phyloP scores from a whole-genome alignment of 2,888 invertebrate genomes.

The Branchipolynoe longqiensis region DNA sequence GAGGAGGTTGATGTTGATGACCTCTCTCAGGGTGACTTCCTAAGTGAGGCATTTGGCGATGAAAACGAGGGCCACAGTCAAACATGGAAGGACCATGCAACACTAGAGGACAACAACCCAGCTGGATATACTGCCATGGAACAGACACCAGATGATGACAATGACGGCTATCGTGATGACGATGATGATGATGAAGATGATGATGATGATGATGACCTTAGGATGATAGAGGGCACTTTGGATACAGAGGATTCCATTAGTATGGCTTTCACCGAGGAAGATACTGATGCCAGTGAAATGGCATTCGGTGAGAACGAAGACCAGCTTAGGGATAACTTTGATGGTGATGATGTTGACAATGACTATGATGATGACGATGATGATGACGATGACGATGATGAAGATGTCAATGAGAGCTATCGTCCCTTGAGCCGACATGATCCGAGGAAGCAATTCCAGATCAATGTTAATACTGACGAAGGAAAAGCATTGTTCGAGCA shows the following conservation, averaged over 20 bases:
- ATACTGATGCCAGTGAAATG: no score
- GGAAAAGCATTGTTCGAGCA: constrained; percentile 18
- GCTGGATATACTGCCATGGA: not conserved
- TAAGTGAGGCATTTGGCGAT: no score
- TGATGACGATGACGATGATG: constrained; percentile 71
- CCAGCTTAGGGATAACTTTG: constrained; percentile 67
- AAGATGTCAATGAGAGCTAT: not conserved
- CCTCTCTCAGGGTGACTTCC: no score
- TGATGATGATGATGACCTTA: constrained; percentile 39
- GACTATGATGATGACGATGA: no score
- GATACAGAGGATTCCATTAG: constrained; percentile 29
- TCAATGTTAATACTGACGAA: not conserved
- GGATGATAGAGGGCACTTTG: constrained; percentile 10
- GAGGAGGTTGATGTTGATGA: no score
- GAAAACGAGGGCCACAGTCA: not conserved
- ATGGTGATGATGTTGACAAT: constrained; percentile 77
- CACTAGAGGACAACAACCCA: not conserved
- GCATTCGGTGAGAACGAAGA: constrained; percentile 73
- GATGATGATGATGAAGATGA: constrained; percentile 49
- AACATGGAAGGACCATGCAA: not conserved
- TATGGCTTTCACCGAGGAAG: constrained; percentile 62
- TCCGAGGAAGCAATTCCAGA: constrained; percentile 27
- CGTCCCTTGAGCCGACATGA: constrained; percentile 36
- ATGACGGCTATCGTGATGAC: constrained; percentile 39
- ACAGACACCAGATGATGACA: constrained; percentile 24